Base-by-base conservation (phyloP, 2,113 vertebrate species). In the Synodontis membranacea region DNA sequence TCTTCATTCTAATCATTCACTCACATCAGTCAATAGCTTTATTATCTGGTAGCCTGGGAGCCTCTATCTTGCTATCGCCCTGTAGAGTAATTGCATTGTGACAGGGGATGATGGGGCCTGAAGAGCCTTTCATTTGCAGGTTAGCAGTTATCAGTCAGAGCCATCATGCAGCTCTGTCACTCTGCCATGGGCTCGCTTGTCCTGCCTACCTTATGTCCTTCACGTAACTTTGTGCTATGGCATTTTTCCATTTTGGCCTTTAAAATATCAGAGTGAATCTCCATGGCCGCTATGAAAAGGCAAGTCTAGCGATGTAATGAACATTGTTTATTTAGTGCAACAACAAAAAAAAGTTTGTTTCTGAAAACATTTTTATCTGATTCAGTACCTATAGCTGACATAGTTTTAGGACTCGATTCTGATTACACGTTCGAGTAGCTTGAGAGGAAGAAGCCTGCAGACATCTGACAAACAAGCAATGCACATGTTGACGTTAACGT, bases 11-110 rank as follows among this genome's bases (percentile, higher is more conserved):
- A 97, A 97, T 97, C 96, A 97, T 96, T 96, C 95, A 97, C 96
- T 97, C 96, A 97, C 96, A 97, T 97, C 96, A 97, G 96, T 97
- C 96, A 97, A 97, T 97, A 97, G 96, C 97, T 97, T 97, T 97
- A 97, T 97, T 96, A 97, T 97, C 96, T 96, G 96, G 96, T 97
- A 96, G 96, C 96, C 96, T 96, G 90, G 95, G 96, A 96, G 96
- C 95, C 96, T 96, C 96, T 97, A 97, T 97, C 96, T 97, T 97
- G 96, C 96, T 97, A 97, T 97, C 96, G 96, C 95, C 96, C 96
- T 97, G 96, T 97, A 96, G 95, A 94, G 96, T 97, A 97, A 97
- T 97, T 97, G 96, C 96, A 97, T 97, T 97, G 96, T 97, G 96
- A 97, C 96, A 97, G 96, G 94, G 95, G 96, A 97, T 97, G 96